Base-by-base conservation (phyloP, 2,888 invertebrate species). In the Eumerus sabulonum region DNA sequence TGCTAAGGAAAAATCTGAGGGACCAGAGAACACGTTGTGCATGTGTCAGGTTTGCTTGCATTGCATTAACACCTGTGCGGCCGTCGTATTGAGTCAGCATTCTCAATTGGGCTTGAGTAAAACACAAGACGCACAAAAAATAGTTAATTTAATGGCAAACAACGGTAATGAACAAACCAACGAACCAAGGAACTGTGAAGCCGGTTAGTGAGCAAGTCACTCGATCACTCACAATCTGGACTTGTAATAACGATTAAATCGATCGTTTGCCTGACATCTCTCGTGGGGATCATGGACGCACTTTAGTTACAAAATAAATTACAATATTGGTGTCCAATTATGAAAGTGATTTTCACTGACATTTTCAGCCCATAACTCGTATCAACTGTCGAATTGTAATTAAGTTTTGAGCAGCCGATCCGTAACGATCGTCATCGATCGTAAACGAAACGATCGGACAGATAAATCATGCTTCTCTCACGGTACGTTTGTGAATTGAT, bases 381-480 rank as follows among this genome's bases (percentile, higher is more conserved):
- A 72, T 2, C 66, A 67, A 57, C 67, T 67, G 67, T 67, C 57
- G 51, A 51, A 50, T 57, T 51, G 27, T 72, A 77, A 77, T 77
- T 67, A 77, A 77, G 77, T 77, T 73, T 73, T 72, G 64, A 53
- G 54, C 70, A n/a, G n/a, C n/a, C n/a, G n/a, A n/a, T n/a, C n/a
- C n/a, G n/a, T n/a, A n/a, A n/a, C n/a, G n/a, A n/a, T n/a, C n/a
- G n/a, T n/a, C n/a, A n/a, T n/a, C 70, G 63, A 73, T 73, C 57
- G 57, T 38, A 64, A n/a, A n/a, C n/a, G n/a, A n/a, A n/a, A 64
- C 44, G 73, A 77, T 73, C 66, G 40, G 35, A 44, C 57, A 50
- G 51, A 74, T 79, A 79, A 73, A 79, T 79, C 77, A 79, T 79
- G 73, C 42, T 50, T 47, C 76, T 76, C 76, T 70, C 76, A 76